A percentile compares a stretch with the other conserved stretches of the same genome.
Conservation (phyloP, 2,797 vertebrate genomes). For the Onychomys leucogaster region DNA sequence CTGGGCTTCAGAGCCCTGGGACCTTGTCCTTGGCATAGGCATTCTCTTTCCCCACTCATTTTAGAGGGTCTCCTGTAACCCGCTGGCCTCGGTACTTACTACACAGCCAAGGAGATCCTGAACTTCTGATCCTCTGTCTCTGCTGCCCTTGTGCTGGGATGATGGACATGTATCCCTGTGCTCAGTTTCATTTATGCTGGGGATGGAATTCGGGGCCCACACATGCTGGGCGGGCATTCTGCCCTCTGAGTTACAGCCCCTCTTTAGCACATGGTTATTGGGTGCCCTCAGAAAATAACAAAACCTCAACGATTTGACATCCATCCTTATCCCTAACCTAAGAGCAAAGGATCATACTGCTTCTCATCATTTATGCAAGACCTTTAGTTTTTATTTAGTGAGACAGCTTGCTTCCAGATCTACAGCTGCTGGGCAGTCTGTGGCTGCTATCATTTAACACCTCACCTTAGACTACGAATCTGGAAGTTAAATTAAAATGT, state of each 20-base stretch:
- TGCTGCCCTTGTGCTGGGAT: background rate
- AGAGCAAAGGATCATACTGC: slow-evolving; percentile 10
- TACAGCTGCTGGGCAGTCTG: background rate
- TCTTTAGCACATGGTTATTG: background rate
- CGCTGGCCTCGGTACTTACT: background rate
- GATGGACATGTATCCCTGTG: background rate
- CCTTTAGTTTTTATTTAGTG: background rate
- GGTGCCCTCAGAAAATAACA: slow-evolving; percentile 8
- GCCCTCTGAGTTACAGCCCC: too few species aligned
- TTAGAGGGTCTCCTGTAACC: background rate
- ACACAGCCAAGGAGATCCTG: background rate
- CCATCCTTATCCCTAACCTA: background rate
- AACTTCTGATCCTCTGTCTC: background rate
- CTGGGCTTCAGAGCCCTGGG: background rate
- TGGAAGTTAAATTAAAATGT: slow-evolving; percentile 30
- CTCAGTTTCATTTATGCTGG: background rate
- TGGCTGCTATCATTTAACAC: background rate
- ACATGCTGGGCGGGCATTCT: background rate
- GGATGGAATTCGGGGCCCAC: background rate
- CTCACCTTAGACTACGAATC: background rate
- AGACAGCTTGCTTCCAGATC: background rate
- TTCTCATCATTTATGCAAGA: background rate
- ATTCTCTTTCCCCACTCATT: background rate
- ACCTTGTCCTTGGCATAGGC: background rate
- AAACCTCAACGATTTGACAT: background rate